Base-by-base conservation (phyloP, 2,888 invertebrate species). In the Trachelus troglodyta region DNA sequence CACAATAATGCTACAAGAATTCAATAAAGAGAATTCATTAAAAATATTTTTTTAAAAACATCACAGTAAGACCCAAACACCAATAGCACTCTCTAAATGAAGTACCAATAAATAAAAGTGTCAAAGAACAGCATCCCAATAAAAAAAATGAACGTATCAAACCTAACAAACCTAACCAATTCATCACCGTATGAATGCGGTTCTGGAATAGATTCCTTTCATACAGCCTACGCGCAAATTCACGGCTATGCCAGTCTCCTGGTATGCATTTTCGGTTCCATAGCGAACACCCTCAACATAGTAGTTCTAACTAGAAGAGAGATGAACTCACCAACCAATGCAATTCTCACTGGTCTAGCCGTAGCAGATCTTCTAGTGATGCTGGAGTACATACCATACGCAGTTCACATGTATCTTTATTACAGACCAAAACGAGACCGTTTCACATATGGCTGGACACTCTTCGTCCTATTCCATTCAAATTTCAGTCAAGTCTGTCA, bases 281-380 rank as follows among this genome's bases (percentile, higher is more conserved):
- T 98, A 69, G 97, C 98, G 79, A 98, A 98, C 91, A 94, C 96
- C n/a, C 94, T 98, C 87, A 98, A 98, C 92, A 96, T 98, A 81
- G 95, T 96, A 69, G 97, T 98, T 15, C 93, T 98, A 76, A 96
- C 98, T 12, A 94, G 97, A 23, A 95, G 96, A 40, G 97, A 98
- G 91, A 98, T 98, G 98, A 93, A 94, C 81, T 97, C 97, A 79
- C 96, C 98, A 4, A 98, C 98, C 37, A 98, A 98, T 92, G 95
- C 96, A 76, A 97, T 98, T 79, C 94, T 98, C 69, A 97, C 97
- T 0, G 97, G 96, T 9, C 93, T 97, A 40, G 98, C 98, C 0
- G 95, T 98, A 12, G 97, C 98, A 30, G 98, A 98, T 90, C 94
- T 98, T 56, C 93, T 98, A n/a, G 98, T 98, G 30, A 98, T 98